These are phyloP conservation scores for Epizoanthus ramosus DNA, from an alignment of 92 coral and sea anemone species.

Conservation along the genomic window DNA sequence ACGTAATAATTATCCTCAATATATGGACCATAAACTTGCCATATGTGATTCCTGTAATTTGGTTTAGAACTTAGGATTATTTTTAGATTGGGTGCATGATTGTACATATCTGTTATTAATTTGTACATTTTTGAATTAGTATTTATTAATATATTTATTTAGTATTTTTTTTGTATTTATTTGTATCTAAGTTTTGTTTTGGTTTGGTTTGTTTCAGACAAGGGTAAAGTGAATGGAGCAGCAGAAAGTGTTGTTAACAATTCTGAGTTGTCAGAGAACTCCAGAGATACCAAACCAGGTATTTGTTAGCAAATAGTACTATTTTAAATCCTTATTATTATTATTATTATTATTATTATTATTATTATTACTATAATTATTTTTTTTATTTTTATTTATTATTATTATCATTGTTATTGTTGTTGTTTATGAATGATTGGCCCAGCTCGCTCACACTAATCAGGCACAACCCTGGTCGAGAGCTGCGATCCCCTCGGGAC, in stretches of 20 bases:
- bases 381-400: not conserved
- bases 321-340: not conserved
- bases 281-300: conserved; percentile 5
- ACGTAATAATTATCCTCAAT: no score
- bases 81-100: no score
- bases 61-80: no score
- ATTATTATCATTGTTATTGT: not conserved
- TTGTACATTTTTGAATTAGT: not conserved
- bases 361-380: not conserved
- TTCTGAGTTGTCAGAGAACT: conserved; percentile 26
- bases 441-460: no score
- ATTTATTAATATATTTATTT: no score
- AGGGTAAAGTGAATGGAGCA: conserved; percentile 33
- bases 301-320: not conserved
- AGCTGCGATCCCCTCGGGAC: no score
- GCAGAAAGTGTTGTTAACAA: conserved; percentile 22
- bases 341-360: not conserved
- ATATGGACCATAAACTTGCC: no score
- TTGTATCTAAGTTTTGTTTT: not conserved
- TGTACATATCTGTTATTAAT: not conserved
- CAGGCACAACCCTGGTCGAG: no score
- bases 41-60: no score
- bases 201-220: conserved; percentile 2
- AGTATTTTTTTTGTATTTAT: not conserved
- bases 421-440: no score